phyloP scores from a whole-genome alignment of 2,113 vertebrate species.

The Dascyllus trimaculatus region DNA sequence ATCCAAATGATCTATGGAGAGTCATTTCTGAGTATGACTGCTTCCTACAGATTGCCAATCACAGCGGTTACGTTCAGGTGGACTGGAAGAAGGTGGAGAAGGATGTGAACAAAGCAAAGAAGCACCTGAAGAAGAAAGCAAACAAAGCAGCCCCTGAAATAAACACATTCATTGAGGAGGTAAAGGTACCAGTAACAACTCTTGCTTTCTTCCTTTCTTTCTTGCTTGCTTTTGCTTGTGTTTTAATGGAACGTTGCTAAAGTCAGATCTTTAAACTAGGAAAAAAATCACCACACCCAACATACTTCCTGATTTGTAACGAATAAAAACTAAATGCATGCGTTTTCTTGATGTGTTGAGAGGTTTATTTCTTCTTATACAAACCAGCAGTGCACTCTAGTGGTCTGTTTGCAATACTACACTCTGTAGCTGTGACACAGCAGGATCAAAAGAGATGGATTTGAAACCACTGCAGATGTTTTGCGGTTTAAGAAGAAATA shows the following conservation, averaged over 20 bases:
- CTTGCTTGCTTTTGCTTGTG: conserved; percentile 3
- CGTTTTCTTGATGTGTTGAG: neutral
- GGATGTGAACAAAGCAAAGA: conserved; percentile 98
- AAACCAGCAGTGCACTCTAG: conserved; percentile 62
- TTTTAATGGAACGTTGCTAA: neutral
- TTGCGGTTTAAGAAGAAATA: neutral
- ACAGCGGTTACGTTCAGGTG: conserved; percentile 96
- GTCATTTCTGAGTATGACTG: neutral
- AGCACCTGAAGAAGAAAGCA: conserved; percentile 95
- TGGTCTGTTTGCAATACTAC: conserved; percentile 25
- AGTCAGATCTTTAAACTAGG: neutral
- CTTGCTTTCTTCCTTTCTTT: conserved; percentile 36
- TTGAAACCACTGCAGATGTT: neutral
- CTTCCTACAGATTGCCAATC: conserved; percentile 92
- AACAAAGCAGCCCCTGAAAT: conserved; percentile 97
- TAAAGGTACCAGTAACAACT: conserved; percentile 81
- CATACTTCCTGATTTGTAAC: too few species aligned
- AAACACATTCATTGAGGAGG: conserved; percentile 96
- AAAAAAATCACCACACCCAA: too few species aligned
- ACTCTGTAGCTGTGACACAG: conserved; percentile 18
- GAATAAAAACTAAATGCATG: neutral
- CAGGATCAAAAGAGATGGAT: neutral
- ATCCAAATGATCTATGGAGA: neutral
- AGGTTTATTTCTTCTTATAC: neutral
- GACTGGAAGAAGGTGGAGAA: conserved; percentile 99